Base-by-base conservation (phyloP, 2,797 vertebrate species). In the Cynodonichthys magdalenae region DNA sequence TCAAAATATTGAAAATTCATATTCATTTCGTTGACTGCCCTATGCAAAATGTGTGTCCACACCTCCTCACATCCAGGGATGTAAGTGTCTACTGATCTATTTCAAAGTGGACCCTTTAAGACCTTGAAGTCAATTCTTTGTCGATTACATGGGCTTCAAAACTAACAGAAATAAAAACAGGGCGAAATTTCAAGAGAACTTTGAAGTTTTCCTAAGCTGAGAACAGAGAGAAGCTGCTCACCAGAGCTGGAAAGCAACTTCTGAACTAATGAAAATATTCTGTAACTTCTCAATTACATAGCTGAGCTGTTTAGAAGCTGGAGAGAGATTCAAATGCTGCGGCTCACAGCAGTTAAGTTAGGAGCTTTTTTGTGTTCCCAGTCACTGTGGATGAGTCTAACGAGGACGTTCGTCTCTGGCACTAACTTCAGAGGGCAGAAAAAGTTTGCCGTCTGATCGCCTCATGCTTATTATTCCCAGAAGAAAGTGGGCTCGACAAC, bases 1-100 rank as follows among this genome's bases (percentile, higher is more conserved):
- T 92, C 84, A 88, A 90, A 91, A 92, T 82, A 80, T 81, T 79
- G 74, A 83, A 91, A 89, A 85, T 84, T 90, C 84, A 85, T 86
- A 87, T 90, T 90, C 79, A 87, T 90, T 92, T 89, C 81, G 84
- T 79, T 71, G 68, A 90, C 82, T 83, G 86, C 86, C 84, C 84
- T 55, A 83, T 77, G 71, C 42, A 52, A 86, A 91, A 87, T 91
- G 53, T 84, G 85, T 82, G 81, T 87, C 87, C 84, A 82, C 86
- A 88, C 88, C 84, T 88, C 84, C 36, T 87, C 69, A 73, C 36
- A 71, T 84, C 75, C 79, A 76, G 72, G 51, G 71, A 80, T 85
- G 77, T 68, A 66, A 85, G 80, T 49, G 67, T 65, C 66, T 24
- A 42, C 78, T 83, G 84, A 85, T 89, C 77, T 89, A 79, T 88